Evolutionary conservation across 2,797 vertebrate genomes (phyloP).

Genomic region (Paratrypauchen microcephalus): DNA sequence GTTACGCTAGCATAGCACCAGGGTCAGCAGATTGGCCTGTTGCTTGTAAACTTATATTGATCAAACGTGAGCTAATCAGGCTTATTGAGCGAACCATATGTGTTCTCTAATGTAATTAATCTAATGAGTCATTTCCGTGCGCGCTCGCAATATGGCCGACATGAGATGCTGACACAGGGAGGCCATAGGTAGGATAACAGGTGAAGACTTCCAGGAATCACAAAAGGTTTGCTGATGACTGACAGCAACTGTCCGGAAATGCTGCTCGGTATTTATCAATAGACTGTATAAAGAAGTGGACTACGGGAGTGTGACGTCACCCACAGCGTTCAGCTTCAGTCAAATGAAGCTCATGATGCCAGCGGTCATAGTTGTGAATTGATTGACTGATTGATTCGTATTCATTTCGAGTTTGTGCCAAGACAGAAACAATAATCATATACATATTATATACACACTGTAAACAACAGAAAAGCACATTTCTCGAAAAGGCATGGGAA

Average conservation of each 20-base stretch:
- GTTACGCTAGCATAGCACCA: slow-evolving; percentile 24
- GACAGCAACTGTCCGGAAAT: not conserved
- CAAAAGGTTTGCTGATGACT: not conserved
- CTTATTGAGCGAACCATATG: slow-evolving; percentile 55
- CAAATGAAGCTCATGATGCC: too few relatives aligned
- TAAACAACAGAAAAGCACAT: too few relatives aligned
- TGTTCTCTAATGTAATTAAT: slow-evolving; percentile 55
- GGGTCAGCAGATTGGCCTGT: slow-evolving; percentile 48
- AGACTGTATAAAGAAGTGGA: too few relatives aligned
- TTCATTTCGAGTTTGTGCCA: too few relatives aligned
- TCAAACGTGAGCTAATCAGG: slow-evolving; percentile 58
- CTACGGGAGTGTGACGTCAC: too few relatives aligned
- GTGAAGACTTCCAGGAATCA: slow-evolving; percentile 5
- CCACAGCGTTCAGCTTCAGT: too few relatives aligned
- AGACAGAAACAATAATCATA: too few relatives aligned
- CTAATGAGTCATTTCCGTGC: slow-evolving; percentile 49
- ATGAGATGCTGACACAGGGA: slow-evolving; percentile 44
- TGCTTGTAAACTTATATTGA: slow-evolving; percentile 60
- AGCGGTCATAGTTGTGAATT: too few relatives aligned
- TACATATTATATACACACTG: too few relatives aligned
- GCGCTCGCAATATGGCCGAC: slow-evolving; percentile 24
- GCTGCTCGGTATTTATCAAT: not conserved
- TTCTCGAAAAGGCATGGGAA: too few relatives aligned
- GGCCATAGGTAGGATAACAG: slow-evolving; percentile 35
- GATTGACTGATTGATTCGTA: too few relatives aligned